Base-by-base conservation (phyloP, 2,113 vertebrate species). In the Neodontobutis hainanensis region DNA sequence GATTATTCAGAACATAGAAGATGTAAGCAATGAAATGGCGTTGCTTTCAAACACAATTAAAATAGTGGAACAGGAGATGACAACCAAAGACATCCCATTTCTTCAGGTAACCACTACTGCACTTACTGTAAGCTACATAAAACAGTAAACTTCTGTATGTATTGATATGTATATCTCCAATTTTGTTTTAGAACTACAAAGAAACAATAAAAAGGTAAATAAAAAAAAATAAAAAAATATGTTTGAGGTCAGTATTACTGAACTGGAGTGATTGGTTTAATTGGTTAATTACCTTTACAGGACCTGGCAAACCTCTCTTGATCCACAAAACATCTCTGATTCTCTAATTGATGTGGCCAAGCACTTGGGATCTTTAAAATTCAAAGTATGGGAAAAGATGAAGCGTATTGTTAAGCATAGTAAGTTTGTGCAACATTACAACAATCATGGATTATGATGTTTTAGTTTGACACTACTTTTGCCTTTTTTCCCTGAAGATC, bases 351-450 rank as follows among this genome's bases (percentile, higher is more conserved):
- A 93, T 50, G 88, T 93, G 58, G 88, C 89, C 44, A 92, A 87
- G 50, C 90, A 94, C 84, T 43, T 92, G 71, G 93, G 92, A 50
- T 92, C 90, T 42, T 64, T 94, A 57, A 92, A 90, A 70, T 93
- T 85, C 51, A 83, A 88, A 64, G 78, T 94, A 56, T 94, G 93
- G 93, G 91, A 93, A 65, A 92, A 92, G 73, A 94, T 94, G 93
- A 89, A 86, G 85, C 80, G 70, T 5, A 73, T 89, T 11, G 27
- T 94, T 51, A 83, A 82, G 77, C 92, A 91, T 34, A 75, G 93
- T 94, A 59, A 92, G 92, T 91, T 59, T 11, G 5, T 63, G 27
- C 49, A 27, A 32, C 32, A 38, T 3, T 45, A 47, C 9, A 36
- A 3, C 38, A 15, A 2, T 42, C 11, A 57, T 6, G n/a, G n/a